Evolutionary conservation across 2,113 vertebrate species (phyloP), one percentile per base, ranked within the genome.

Genomic region (Pygoscelis antarcticus): DNA sequence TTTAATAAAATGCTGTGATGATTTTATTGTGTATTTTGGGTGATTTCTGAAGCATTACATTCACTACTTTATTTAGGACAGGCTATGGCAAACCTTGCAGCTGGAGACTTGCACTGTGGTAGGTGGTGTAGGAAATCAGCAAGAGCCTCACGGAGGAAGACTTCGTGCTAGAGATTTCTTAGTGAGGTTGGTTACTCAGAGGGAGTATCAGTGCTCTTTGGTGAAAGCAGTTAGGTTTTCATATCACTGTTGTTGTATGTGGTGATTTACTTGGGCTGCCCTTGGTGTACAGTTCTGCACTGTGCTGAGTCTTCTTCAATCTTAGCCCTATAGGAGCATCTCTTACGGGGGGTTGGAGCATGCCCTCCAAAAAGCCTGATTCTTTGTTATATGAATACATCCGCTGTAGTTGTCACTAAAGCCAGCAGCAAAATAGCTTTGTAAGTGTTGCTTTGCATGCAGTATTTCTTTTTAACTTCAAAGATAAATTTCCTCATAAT

Each of bases 361-460:
- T 0, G 0, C 14, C 25, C 16, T 51, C 66, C 54, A 27, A 25
- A 83, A 70, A 44, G 1, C 69, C 61, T 27, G 10, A 2, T n/a
- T 60, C 42, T 68, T 70, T 40, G 9, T 40, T 72, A 5, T 3
- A 8, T 0, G 0, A 32, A 18, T 26, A 16, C 3, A 1, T 34
- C 34, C 0, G 2, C 22, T 29, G 57, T 36, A 38, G 30, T 5
- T 74, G 65, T 68, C 66, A 32, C 74, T 55, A 55, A 76, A 57
- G 25, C 27, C 84, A 82, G 72, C 74, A 93, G 52, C 55, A 71
- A 30, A 62, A 34, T 6, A 58, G 65, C 68, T 83, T 36, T 86
- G 20, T 46, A 44, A 90, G 62, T 2, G 1, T 42, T 88, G 71
- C 62, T 54, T 90, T 93, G 58, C 34, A 20, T 61, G 71, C 68